Evolutionary conservation across 2,113 vertebrate genomes (phyloP).

Genomic region (Pungitius pungitius): DNA sequence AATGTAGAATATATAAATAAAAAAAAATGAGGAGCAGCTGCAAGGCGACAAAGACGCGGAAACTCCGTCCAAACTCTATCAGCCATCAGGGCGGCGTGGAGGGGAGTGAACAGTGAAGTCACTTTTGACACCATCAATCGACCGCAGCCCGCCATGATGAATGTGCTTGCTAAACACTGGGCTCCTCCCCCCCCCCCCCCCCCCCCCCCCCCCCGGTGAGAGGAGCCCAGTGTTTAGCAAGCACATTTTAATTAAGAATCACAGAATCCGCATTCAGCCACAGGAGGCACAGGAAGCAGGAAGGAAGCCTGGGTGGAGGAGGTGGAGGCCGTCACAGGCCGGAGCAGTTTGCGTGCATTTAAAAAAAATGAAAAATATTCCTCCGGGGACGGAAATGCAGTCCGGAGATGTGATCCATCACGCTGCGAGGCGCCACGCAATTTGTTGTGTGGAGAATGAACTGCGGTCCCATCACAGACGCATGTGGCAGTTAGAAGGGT

Average conservation of each 20-base stretch:
- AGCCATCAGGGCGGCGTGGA: constrained; percentile 63
- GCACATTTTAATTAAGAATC: constrained; percentile 61
- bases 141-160: constrained; percentile 49
- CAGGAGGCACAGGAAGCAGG: constrained; percentile 43
- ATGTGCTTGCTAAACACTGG: constrained; percentile 57
- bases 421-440: background rate
- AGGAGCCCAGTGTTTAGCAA: no score
- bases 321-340: constrained; percentile 13
- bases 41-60: constrained; percentile 54
- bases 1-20: constrained; percentile 5
- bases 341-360: constrained; percentile 1
- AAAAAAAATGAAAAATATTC: constrained; percentile 3
- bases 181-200: constrained; percentile 16
- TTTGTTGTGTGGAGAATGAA: background rate
- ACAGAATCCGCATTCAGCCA: constrained; percentile 44
- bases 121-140: constrained; percentile 65
- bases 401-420: background rate
- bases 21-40: constrained; percentile 51
- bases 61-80: constrained; percentile 39
- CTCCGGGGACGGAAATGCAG: background rate
- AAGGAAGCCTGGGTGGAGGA: constrained; percentile 39
- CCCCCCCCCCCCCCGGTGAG: no score
- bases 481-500: background rate
- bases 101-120: constrained; percentile 57
- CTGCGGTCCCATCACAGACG: background rate